These are phyloP conservation scores for Fregetta grallaria DNA, from an alignment of 2,113 vertebrate species.

Conservation along the genomic window DNA sequence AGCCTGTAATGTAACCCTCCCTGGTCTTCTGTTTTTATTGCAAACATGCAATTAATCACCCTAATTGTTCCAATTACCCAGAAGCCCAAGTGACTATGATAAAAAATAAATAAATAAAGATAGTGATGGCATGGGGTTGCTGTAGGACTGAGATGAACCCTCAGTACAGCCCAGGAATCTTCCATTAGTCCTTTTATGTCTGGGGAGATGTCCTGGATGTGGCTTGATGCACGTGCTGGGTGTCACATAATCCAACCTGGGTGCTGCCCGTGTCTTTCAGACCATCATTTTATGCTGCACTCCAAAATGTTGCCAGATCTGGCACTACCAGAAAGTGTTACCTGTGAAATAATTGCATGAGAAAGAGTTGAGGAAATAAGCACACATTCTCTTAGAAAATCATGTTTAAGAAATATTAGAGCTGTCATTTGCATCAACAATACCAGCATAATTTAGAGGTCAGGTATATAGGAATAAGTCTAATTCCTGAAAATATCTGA, in stretches of 20 bases:
- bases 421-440: background rate
- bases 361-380: background rate
- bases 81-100: slow-evolving; percentile 70
- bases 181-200: background rate
- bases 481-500: background rate
- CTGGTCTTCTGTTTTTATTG: slow-evolving; percentile 85
- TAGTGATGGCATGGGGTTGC: background rate
- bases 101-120: slow-evolving; percentile 30
- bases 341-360: background rate
- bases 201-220: background rate
- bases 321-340: background rate
- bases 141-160: background rate
- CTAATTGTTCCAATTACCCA: slow-evolving; percentile 84
- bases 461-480: background rate
- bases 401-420: background rate
- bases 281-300: background rate
- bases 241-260: background rate
- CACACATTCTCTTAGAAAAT: background rate
- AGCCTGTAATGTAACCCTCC: slow-evolving; percentile 81
- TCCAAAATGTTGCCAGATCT: background rate
- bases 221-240: background rate
- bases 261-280: background rate
- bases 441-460: background rate
- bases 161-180: background rate
- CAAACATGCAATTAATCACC: slow-evolving; percentile 90